Conservation (phyloP, 2,113 vertebrate species). For the Notothenia coriiceps region DNA sequence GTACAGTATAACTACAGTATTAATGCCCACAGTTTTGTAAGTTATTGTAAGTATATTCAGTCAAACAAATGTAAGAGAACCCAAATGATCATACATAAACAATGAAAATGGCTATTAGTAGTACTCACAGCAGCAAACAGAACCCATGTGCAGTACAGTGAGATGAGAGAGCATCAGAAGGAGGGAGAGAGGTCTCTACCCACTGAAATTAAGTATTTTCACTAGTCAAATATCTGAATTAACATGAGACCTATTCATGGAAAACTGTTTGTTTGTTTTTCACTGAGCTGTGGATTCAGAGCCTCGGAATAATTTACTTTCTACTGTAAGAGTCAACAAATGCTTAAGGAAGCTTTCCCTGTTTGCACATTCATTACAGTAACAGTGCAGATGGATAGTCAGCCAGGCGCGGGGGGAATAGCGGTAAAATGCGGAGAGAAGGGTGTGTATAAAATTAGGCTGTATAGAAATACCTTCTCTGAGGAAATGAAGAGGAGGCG, state of each 20-base stretch:
- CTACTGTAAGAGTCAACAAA: slow-evolving; percentile 54
- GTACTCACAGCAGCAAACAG: too few species aligned
- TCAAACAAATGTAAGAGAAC: too few species aligned
- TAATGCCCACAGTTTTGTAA: too few species aligned
- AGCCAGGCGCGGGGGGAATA: not conserved
- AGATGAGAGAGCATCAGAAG: not conserved
- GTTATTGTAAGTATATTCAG: too few species aligned
- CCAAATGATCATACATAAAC: too few species aligned
- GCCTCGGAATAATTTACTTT: slow-evolving; percentile 41
- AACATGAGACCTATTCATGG: slow-evolving; percentile 21
- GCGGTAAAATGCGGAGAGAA: slow-evolving; percentile 17
- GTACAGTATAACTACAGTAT: too few species aligned
- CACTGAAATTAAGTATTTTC: slow-evolving; percentile 20
- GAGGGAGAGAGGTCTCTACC: not conserved
- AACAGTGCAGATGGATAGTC: slow-evolving; percentile 50
- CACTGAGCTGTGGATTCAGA: slow-evolving; percentile 22
- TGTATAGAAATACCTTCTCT: slow-evolving; percentile 48
- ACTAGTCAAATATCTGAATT: slow-evolving; percentile 20
- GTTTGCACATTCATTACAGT: slow-evolving; percentile 56
- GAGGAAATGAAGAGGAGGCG: slow-evolving; percentile 58
- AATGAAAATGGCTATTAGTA: too few species aligned
- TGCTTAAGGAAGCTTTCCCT: slow-evolving; percentile 47
- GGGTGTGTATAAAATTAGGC: slow-evolving; percentile 37
- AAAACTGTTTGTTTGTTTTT: slow-evolving; percentile 34
- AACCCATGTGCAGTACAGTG: not conserved